Conservation (phyloP, 1,140 invertebrate species). For the Solenopsis fugax region DNA sequence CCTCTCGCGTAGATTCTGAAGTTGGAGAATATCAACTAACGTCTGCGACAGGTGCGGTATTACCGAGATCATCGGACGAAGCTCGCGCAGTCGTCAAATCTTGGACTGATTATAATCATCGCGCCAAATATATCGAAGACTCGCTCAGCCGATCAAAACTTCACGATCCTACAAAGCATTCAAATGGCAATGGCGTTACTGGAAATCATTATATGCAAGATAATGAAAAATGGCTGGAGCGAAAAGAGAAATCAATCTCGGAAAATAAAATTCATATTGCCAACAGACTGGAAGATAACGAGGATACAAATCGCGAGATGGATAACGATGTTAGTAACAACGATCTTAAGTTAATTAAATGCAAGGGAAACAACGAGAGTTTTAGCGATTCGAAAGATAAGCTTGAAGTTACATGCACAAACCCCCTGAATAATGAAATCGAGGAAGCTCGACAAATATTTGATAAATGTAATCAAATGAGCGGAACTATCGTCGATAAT, state of each 20-base stretch:
- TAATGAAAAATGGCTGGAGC: neutral
- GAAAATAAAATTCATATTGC: neutral
- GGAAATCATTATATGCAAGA: neutral
- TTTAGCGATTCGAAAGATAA: neutral
- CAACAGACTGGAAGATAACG: neutral
- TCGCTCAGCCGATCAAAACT: neutral
- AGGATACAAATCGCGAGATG: neutral
- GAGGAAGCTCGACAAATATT: neutral
- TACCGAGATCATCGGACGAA: slow-evolving; percentile 9
- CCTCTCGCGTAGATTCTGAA: slow-evolving; percentile 52
- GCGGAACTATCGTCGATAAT: neutral
- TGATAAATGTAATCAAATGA: neutral
- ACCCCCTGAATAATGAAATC: neutral
- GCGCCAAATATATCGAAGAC: slow-evolving; percentile 24
- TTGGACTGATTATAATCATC: slow-evolving; percentile 30
- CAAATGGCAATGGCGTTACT: neutral
- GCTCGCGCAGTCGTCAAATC: slow-evolving; percentile 24
- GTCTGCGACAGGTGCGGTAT: slow-evolving; percentile 27
- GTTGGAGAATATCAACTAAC: slow-evolving; percentile 37
- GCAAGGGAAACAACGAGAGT: neutral
- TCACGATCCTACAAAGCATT: neutral
- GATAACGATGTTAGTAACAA: neutral
- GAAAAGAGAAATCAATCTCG: neutral
- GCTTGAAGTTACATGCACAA: neutral
- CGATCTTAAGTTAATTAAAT: neutral